Percentiles rank a stretch among this genome's conserved stretches.
Evolutionary conservation across 2,888 invertebrate genomes (phyloP).

Genomic region (Nomada fucata): DNA sequence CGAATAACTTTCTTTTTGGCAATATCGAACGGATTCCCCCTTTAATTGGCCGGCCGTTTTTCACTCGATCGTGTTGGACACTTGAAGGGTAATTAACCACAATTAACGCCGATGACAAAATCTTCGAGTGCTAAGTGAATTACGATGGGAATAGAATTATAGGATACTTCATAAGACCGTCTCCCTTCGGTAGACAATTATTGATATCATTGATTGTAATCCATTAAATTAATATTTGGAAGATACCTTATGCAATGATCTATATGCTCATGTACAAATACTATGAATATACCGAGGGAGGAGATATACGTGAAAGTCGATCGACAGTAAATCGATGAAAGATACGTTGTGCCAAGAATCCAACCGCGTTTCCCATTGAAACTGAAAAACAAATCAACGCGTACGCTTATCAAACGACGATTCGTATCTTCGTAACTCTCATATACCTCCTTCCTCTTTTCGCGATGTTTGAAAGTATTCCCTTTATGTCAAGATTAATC

Average conservation of each 20-base stretch:
- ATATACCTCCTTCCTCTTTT: neutral
- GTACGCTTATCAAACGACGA: neutral
- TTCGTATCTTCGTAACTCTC: neutral
- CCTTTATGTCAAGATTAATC: constrained; percentile 40
- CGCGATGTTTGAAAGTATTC: no score
- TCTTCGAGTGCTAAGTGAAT: neutral
- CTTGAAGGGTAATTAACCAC: neutral
- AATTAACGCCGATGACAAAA: no score
- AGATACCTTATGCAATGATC: constrained; percentile 59
- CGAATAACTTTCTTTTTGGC: constrained; percentile 11
- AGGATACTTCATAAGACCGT: no score
- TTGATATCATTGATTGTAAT: neutral
- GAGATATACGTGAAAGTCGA: constrained; percentile 49
- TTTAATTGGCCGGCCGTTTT: neutral
- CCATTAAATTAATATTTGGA: neutral
- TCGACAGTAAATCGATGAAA: constrained; percentile 31
- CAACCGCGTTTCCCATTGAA: neutral
- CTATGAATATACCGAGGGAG: constrained; percentile 51
- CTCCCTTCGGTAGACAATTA: no score
- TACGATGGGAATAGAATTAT: neutral
- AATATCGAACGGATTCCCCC: neutral
- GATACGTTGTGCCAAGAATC: constrained; percentile 6
- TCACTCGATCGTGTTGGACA: neutral
- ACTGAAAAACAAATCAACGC: neutral
- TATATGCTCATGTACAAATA: constrained; percentile 71